Conservation (phyloP, 2,888 invertebrate genomes). For the Drosophila hamatofila region DNA sequence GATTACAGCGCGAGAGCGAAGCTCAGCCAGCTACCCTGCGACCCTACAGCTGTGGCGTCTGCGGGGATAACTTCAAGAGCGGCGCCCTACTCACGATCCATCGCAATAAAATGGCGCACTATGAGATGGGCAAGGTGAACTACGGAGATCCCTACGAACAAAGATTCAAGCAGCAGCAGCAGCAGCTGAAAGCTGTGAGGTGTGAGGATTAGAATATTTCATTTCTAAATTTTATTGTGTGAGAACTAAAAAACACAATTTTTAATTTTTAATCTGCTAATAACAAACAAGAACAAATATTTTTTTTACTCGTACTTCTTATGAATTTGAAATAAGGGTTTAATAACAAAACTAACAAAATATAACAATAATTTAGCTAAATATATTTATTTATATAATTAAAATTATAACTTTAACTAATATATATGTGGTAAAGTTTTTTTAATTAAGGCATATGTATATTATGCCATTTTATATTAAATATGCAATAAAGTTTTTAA, state of each 20-base stretch:
- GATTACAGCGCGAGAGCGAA: slow-evolving; percentile 32
- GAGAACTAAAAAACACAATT: no score
- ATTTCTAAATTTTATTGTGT: not conserved
- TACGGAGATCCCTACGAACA: slow-evolving; percentile 61
- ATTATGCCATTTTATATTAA: no score
- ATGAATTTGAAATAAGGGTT: not conserved
- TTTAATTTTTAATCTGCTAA: no score
- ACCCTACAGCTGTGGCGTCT: slow-evolving; percentile 61
- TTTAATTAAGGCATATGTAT: no score
- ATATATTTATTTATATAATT: not conserved
- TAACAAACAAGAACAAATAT: not conserved
- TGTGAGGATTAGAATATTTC: slow-evolving; percentile 16
- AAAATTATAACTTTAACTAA: not conserved
- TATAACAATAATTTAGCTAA: not conserved
- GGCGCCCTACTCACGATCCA: slow-evolving; percentile 64
- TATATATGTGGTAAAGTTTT: not conserved
- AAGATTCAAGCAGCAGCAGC: slow-evolving; percentile 34
- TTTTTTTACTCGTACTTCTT: not conserved
- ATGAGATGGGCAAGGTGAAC: slow-evolving; percentile 52
- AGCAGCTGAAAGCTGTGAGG: not conserved
- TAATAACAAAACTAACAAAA: not conserved
- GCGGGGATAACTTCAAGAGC: slow-evolving; percentile 55
- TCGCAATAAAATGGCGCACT: slow-evolving; percentile 65
- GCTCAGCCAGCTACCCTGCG: slow-evolving; percentile 1
- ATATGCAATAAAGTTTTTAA: no score